phyloP scores from a whole-genome alignment of 2,888 invertebrate species.

The Corythucha ciliata region DNA sequence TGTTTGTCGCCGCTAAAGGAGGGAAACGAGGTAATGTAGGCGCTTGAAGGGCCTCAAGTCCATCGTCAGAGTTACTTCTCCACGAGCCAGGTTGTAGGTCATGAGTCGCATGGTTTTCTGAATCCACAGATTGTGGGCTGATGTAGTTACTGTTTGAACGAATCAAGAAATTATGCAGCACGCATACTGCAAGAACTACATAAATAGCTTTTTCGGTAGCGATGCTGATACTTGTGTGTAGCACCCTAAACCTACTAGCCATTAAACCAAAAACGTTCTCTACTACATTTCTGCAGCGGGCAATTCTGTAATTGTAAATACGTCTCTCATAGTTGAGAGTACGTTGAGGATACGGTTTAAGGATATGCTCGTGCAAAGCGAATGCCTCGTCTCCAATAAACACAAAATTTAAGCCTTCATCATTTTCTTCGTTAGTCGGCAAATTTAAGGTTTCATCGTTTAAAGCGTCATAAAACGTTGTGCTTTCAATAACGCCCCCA shows the following conservation, averaged over 20 bases:
- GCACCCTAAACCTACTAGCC: constrained; percentile 9
- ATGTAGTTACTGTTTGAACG: constrained; percentile 7
- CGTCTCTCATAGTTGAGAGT: constrained; percentile 9
- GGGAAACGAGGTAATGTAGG: not conserved
- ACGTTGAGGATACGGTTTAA: constrained; percentile 23
- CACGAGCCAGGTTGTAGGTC: constrained; percentile 3
- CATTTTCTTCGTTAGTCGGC: constrained; percentile 6
- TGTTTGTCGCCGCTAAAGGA: constrained; percentile 1
- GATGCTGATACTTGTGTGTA: constrained; percentile 10
- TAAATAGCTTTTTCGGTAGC: constrained; percentile 15
- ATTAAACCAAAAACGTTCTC: constrained; percentile 16
- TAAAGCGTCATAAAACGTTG: not conserved
- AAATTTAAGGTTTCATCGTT: not conserved
- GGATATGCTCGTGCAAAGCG: constrained; percentile 18
- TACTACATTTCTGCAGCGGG: constrained; percentile 8
- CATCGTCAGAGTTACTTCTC: not conserved
- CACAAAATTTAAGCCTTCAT: constrained; percentile 16
- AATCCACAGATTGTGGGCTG: constrained; percentile 10
- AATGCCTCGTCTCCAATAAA: constrained; percentile 23
- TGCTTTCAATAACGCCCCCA: constrained; percentile 20
- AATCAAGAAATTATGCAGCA: constrained; percentile 18
- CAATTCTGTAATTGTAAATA: constrained; percentile 15
- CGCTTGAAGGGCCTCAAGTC: not conserved
- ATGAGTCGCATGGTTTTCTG: constrained; percentile 12
- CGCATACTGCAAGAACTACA: constrained; percentile 9